A percentile compares a stretch with the other conserved stretches of the same genome.
Conservation (phyloP, 2,113 vertebrate species). For the Corapipo altera region DNA sequence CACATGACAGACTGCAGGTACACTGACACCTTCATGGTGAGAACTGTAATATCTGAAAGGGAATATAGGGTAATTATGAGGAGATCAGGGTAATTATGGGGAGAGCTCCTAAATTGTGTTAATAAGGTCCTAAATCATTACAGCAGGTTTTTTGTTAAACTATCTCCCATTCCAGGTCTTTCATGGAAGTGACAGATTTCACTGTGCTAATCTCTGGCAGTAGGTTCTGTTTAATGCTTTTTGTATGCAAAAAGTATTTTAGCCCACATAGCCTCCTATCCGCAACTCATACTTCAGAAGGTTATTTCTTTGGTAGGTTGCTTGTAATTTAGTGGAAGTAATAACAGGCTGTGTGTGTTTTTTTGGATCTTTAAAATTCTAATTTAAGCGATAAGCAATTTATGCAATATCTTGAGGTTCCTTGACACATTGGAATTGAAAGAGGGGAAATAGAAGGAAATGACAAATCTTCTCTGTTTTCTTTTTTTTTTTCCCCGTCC, state of each 20-base stretch:
- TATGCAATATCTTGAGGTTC: constrained; percentile 55
- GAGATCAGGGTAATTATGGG: background rate
- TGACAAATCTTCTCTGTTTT: background rate
- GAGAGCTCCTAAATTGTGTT: background rate
- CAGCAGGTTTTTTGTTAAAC: constrained; percentile 2
- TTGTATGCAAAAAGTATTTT: constrained; percentile 38
- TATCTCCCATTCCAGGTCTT: background rate
- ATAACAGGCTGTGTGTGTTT: constrained; percentile 64
- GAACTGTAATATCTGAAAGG: background rate
- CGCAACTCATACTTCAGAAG: constrained; percentile 43
- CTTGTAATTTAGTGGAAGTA: constrained; percentile 71
- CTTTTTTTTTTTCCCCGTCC: rapidly evolving
- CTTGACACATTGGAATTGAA: constrained; percentile 27
- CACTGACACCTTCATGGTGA: background rate
- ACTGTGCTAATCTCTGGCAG: background rate
- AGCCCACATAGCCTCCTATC: background rate
- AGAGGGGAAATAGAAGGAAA: constrained; percentile 20
- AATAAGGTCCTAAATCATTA: background rate
- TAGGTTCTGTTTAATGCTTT: constrained; percentile 18
- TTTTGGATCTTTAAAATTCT: constrained; percentile 66
- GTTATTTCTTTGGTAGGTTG: constrained; percentile 64
- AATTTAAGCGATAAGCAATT: constrained; percentile 67
- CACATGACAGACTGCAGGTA: background rate
- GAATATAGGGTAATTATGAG: background rate
- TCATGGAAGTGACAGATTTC: constrained; percentile 2